Evolutionary conservation across 2,113 vertebrate species (phyloP), one percentile per base, ranked within the genome.

Genomic region (Pithys albifrons): DNA sequence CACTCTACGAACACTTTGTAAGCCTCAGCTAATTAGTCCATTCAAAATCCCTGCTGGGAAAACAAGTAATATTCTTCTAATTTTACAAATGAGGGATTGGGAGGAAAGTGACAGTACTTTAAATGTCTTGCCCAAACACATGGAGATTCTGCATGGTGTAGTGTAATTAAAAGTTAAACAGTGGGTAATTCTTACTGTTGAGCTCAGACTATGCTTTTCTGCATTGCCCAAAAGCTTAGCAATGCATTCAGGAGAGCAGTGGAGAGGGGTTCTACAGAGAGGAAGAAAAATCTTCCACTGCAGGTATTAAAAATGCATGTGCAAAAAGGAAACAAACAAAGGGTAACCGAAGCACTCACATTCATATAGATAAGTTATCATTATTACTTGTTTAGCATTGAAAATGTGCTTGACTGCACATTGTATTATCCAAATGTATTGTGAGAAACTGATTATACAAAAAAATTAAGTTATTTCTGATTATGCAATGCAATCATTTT

Each of bases 31-130:
- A 79, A 92, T 79, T 82, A 95, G 45, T 61, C 37, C n/a, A 62
- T 87, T 81, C 65, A 81, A 91, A 91, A 88, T 41, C 76, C 65
- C 80, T 74, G 35, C 84, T 75, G 81, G 83, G 86, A 95, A 92
- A 93, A 86, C 69, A 95, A 95, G 55, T 86, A 90, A 93, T 78
- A 86, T 89, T 86, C 52, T 84, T 71, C 48, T 55, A 51, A 33
- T 78, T 92, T 89, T 78, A 91, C 72, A 95, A 95, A 92, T 35
- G 52, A 95, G 61, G 8, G 73, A 87, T 45, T 77, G 86, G 59
- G 73, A 52, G 59, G 87, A 81, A 79, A 92, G 35, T 59, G 48
- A 86, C 80, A 58, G 58, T 71, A 61, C n/a, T 87, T 84, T 66
- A 90, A 91, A 80, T 35, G 39, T 35, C 69, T 91, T 91, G 43